A percentile compares a stretch with the other conserved stretches of the same genome.
phyloP scores from a whole-genome alignment of 2,888 invertebrate species.

The Brachycybe producta region DNA sequence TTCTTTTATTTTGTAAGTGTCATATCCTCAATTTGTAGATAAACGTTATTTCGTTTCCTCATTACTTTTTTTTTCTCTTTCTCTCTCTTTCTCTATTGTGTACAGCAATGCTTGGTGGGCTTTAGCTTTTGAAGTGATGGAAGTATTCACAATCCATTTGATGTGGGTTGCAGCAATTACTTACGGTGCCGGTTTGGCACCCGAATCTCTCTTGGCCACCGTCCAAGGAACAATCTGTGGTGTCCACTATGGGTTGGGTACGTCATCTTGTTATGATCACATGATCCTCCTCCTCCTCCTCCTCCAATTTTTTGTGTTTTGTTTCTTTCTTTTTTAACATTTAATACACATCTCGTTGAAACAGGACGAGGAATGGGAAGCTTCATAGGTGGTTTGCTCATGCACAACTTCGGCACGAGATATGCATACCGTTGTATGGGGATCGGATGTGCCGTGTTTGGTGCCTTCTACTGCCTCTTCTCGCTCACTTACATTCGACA shows the following conservation, averaged over 20 bases:
- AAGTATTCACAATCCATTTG: slow-evolving; percentile 68
- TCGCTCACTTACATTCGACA: slow-evolving; percentile 58
- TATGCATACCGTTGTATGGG: slow-evolving; percentile 73
- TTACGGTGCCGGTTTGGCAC: slow-evolving; percentile 70
- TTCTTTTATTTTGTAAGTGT: slow-evolving; percentile 10
- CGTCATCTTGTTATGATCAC: too few relatives aligned
- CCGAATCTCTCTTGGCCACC: slow-evolving; percentile 63
- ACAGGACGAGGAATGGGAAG: slow-evolving; percentile 66
- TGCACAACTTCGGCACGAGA: slow-evolving; percentile 59
- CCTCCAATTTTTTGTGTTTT: too few relatives aligned
- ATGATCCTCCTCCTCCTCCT: too few relatives aligned
- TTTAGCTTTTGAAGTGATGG: slow-evolving; percentile 75
- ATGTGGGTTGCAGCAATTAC: slow-evolving; percentile 87
- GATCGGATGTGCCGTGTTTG: slow-evolving; percentile 54
- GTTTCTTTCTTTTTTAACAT: too few relatives aligned
- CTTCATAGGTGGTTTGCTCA: slow-evolving; percentile 62
- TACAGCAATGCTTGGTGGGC: slow-evolving; percentile 75
- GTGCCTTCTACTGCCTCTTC: slow-evolving; percentile 52
- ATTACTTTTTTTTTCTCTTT: neutral
- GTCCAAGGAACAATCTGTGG: slow-evolving; percentile 65
- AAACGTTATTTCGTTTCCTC: neutral
- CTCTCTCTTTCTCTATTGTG: slow-evolving; percentile 18
- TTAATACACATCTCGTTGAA: neutral
- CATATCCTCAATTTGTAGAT: neutral
- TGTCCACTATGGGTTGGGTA: slow-evolving; percentile 65